Evolutionary conservation across 2,797 vertebrate genomes (phyloP).

Genomic region (Myotis vivesi): DNA sequence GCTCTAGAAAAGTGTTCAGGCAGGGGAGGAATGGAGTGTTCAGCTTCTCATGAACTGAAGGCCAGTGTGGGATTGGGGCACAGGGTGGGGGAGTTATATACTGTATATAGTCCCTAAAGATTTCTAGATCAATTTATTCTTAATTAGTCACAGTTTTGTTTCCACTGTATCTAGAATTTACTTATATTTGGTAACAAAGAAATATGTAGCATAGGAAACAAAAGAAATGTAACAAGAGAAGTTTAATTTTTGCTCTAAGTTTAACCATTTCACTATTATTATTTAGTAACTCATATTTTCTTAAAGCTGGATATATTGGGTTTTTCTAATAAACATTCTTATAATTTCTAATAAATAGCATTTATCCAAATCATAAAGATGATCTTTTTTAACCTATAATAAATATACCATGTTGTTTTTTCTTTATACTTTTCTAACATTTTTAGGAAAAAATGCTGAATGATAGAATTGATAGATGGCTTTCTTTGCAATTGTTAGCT

Average conservation of each 20-base stretch:
- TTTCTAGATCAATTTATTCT: background rate
- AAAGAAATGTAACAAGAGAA: background rate
- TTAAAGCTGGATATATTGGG: background rate
- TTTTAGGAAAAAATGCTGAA: background rate
- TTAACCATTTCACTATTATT: background rate
- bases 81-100: background rate
- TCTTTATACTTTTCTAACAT: background rate
- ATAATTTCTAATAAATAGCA: background rate
- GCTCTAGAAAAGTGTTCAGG: too few species aligned
- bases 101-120: background rate
- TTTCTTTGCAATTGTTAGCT: background rate
- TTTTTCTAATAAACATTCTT: background rate
- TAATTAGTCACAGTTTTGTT: background rate
- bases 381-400: background rate
- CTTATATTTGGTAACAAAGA: background rate
- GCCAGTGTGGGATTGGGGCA: too few species aligned
- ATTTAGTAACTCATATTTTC: background rate
- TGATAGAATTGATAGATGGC: background rate
- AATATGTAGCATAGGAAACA: background rate
- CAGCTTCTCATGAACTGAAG: too few species aligned
- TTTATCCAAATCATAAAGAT: background rate
- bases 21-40: too few species aligned
- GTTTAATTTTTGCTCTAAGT: background rate
- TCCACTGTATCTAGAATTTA: background rate
- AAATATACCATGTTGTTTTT: background rate